phyloP scores from a whole-genome alignment of 2,888 invertebrate species.

The Lobophora halterata region DNA sequence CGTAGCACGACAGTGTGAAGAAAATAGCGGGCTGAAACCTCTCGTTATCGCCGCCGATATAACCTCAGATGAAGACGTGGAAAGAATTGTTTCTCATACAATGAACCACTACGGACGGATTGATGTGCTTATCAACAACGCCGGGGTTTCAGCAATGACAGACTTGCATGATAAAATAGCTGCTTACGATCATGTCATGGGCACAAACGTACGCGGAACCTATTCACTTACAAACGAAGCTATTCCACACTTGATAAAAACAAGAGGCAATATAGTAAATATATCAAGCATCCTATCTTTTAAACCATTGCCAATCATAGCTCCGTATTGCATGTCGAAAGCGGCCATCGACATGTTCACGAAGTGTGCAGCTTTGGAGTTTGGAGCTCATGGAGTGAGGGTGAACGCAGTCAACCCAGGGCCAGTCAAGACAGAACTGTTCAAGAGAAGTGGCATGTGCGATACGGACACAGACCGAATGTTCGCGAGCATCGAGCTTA shows the following conservation, averaged over 20 bases:
- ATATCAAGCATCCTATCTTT: conserved; percentile 56
- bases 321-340: conserved; percentile 64
- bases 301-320: conserved; percentile 47
- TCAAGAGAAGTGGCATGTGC: conserved; percentile 50
- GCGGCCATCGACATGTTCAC: conserved; percentile 64
- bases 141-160: conserved; percentile 47
- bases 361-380: conserved; percentile 57
- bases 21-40: conserved; percentile 45
- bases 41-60: conserved; percentile 56
- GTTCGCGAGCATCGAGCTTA: conserved; percentile 41
- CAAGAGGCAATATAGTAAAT: conserved; percentile 60
- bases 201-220: conserved; percentile 58
- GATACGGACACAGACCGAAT: conserved; percentile 43
- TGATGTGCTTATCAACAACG: conserved; percentile 62
- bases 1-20: conserved; percentile 50
- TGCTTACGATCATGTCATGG: conserved; percentile 52
- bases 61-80: conserved; percentile 47
- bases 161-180: conserved; percentile 41
- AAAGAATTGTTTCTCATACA: conserved; percentile 51
- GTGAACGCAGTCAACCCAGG: conserved; percentile 66
- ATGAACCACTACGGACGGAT: conserved; percentile 47
- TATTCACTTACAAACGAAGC: conserved; percentile 51
- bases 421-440: conserved; percentile 55
- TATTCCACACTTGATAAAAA: conserved; percentile 48
- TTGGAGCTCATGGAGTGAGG: conserved; percentile 54